Percentiles rank a stretch among this genome's conserved stretches.
phyloP scores from a whole-genome alignment of 2,113 vertebrate species.

The Chauna torquata region DNA sequence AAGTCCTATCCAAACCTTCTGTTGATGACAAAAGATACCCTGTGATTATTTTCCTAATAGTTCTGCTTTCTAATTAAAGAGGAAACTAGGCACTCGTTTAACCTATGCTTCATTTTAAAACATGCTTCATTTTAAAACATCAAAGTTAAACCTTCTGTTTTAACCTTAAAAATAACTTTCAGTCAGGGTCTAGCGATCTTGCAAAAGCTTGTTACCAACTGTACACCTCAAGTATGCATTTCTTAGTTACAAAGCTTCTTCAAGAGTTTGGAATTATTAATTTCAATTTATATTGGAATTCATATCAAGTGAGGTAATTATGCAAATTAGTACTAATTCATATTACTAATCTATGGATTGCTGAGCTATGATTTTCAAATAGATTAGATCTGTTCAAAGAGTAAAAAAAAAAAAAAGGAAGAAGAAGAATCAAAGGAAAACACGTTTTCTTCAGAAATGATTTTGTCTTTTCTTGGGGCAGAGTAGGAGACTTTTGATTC shows the following conservation, averaged over 20 bases:
- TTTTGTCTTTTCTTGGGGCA: neutral
- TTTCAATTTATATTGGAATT: neutral
- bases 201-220: neutral
- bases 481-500: neutral
- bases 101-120: neutral
- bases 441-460: neutral
- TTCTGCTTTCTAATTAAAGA: slow-evolving; percentile 67
- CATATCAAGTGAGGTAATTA: neutral
- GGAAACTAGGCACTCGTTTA: neutral
- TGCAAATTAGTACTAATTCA: neutral
- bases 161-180: neutral
- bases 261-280: neutral
- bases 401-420: neutral
- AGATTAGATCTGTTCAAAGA: neutral
- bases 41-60: slow-evolving; percentile 44
- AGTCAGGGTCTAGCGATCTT: neutral
- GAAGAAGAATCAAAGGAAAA: neutral
- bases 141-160: neutral
- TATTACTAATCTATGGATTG: neutral
- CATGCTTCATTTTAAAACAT: slow-evolving; percentile 15
- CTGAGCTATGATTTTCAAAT: neutral
- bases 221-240: neutral
- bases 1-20: slow-evolving; percentile 16
- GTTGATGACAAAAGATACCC: slow-evolving; percentile 42
- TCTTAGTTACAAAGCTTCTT: neutral